Evolutionary conservation across 1,140 invertebrate species (phyloP), one percentile per base, ranked within the genome.

Genomic region (Chionoecetes opilio): DNA sequence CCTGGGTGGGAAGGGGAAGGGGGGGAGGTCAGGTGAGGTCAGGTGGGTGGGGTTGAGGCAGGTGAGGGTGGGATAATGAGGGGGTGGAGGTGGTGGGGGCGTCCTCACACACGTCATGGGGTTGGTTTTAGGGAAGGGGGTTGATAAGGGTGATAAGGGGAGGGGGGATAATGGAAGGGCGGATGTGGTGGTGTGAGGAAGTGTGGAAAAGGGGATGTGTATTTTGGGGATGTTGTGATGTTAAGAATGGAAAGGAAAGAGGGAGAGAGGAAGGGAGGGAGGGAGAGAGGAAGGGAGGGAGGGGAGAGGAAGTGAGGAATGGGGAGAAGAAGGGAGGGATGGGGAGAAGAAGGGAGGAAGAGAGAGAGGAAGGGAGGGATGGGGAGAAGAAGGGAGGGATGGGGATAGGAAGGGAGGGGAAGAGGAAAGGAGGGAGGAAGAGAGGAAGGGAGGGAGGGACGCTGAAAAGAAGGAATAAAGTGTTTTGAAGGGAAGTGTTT

Each of bases 21-120:
- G 41, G 41, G 41, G 41, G 41, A 46, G 11, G 63, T 21, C 63
- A 75, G 63, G 63, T 75, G 63, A 75, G 63, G n/a, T 26, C 21
- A n/a, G 63, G 63, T 75, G 31, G 32, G 37, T 5, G 85, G 31
- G 85, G 85, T 14, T 53, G 11, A 14, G 37, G 32, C 37, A 38
- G 21, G 85, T 87, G 85, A 87, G 85, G 85, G 85, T 87, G 85
- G 37, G 85, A 38, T 75, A 75, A 75, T 75, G 17, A 38, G 21
- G 85, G 31, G 31, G 34, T 38, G 29, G 29, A 38, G 32, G 85
- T 26, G 85, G 85, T 8, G 34, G 85, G 85, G 85, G 85, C 3
- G 5, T 3, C 34, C 32, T 34, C 37, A 38, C 32, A 87, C 34
- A 38, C 17, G 85, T 87, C 37, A 21, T 35, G 37, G 85, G 3